phyloP scores from a whole-genome alignment of 2,797 vertebrate genomes.

The Siniperca scherzeri region DNA sequence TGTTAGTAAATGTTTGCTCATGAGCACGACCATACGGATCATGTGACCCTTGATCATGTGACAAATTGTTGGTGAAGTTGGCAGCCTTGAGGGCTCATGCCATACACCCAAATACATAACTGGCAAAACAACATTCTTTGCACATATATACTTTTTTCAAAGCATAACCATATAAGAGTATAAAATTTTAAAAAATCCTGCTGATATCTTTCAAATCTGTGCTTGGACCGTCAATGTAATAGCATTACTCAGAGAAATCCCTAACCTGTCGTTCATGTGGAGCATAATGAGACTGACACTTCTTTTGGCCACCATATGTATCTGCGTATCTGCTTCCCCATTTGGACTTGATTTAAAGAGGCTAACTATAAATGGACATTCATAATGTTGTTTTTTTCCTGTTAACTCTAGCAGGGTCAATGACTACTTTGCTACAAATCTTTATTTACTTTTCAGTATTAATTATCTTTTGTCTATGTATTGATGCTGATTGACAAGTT shows the following conservation, averaged over 20 bases:
- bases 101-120: slow-evolving; percentile 24
- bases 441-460: slow-evolving; percentile 20
- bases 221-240: slow-evolving; percentile 16
- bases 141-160: slow-evolving; percentile 24
- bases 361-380: slow-evolving; percentile 48
- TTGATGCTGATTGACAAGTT: slow-evolving; percentile 42
- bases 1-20: slow-evolving; percentile 73
- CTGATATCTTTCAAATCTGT: slow-evolving; percentile 31
- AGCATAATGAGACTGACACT: slow-evolving; percentile 44
- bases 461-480: slow-evolving; percentile 21
- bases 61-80: slow-evolving; percentile 58
- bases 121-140: slow-evolving; percentile 39
- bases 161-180: slow-evolving; percentile 1
- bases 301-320: slow-evolving; percentile 24
- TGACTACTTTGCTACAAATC: not conserved
- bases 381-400: slow-evolving; percentile 53
- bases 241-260: slow-evolving; percentile 45
- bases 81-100: slow-evolving; percentile 33
- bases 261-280: slow-evolving; percentile 33
- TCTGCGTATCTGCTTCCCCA: slow-evolving; percentile 42
- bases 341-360: slow-evolving; percentile 62
- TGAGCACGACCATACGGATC: slow-evolving; percentile 63
- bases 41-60: slow-evolving; percentile 56
- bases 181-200: slow-evolving; percentile 24
- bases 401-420: not conserved